Evolutionary conservation across 64 coral and sea anemone genomes (phyloP).

Genomic region (Montipora capricornis): DNA sequence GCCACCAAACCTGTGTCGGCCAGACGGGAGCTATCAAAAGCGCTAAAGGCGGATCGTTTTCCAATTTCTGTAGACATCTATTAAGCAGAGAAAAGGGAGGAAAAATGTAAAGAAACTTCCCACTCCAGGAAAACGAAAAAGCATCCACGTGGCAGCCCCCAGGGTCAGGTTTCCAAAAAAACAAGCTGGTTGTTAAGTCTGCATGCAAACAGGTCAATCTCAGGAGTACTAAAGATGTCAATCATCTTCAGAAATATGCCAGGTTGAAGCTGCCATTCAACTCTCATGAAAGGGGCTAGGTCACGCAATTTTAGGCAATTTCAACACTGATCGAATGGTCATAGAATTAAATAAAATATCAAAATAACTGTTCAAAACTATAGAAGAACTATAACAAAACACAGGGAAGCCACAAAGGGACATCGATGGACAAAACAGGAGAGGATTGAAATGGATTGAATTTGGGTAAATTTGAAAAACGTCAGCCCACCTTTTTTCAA

Average conservation of each 20-base stretch:
- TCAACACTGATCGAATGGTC: no score
- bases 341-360: no score
- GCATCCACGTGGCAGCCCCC: slow-evolving; percentile 4
- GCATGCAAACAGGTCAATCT: slow-evolving; percentile 57
- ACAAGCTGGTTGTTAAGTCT: slow-evolving; percentile 48
- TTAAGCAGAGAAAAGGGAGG: slow-evolving; percentile 55
- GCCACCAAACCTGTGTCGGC: slow-evolving; percentile 49
- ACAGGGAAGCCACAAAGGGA: no score
- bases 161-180: no score
- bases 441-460: no score
- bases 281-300: slow-evolving; percentile 1
- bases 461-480: no score
- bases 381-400: no score
- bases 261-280: slow-evolving; percentile 41
- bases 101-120: slow-evolving; percentile 52
- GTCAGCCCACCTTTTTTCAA: no score
- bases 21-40: slow-evolving; percentile 38
- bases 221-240: slow-evolving; percentile 28
- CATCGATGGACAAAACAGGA: no score
- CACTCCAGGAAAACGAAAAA: slow-evolving; percentile 28
- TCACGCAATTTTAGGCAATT: no score
- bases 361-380: no score
- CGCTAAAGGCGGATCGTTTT: slow-evolving; percentile 40
- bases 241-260: slow-evolving; percentile 24
- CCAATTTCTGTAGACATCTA: slow-evolving; percentile 37